Base-by-base conservation (phyloP, 2,888 invertebrate genomes). In the Lasioglossum lativentre region DNA sequence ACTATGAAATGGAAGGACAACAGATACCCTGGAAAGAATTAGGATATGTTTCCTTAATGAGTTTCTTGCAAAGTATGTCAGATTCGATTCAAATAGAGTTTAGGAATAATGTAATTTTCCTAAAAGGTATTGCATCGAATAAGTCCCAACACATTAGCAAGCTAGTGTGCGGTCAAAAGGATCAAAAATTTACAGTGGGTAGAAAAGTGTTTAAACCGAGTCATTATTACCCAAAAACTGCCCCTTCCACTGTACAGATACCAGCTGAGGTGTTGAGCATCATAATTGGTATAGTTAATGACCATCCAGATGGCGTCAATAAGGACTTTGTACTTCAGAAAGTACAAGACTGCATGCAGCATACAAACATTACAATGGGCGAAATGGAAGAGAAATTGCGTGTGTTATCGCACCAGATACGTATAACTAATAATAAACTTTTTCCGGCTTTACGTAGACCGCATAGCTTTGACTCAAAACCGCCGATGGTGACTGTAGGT, bases 131-230 rank as follows among this genome's bases (percentile, higher is more conserved):
- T 0, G 82, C 91, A 0, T 86, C 91, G 0, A 90, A 92, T 5
- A 92, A 91, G 27, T 86, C 90, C 0, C 85, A 83, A 23, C 94
- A 94, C n/a, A 79, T 94, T 2, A 91, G 88, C 72, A 81, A 88
- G 0, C 79, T 94, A 12, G 92, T 94, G 0, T 72, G 86, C 0
- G 82, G 88, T 5, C 94, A 94, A 71, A 93, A 85, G 47, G 0
- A 0, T 12, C 47, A 70, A 19, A 34, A 80, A 74, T 0, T 2
- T 23, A 16, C 1, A 12, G 0, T 0, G 34, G 5, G 6, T 4
- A 80, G 78, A 19, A 87, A 45, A 74, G 5, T n/a, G 0, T 84
- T 73, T 4, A 85, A 14, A 82, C 82, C 86, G 8, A 87, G 72
- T n/a, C 71, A 40, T 16, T 85, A 84, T 78, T 86, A 75, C 42